These are phyloP conservation scores for Halcyon leucocephala DNA, from an alignment of 2,797 vertebrate species.

Conservation along the genomic window DNA sequence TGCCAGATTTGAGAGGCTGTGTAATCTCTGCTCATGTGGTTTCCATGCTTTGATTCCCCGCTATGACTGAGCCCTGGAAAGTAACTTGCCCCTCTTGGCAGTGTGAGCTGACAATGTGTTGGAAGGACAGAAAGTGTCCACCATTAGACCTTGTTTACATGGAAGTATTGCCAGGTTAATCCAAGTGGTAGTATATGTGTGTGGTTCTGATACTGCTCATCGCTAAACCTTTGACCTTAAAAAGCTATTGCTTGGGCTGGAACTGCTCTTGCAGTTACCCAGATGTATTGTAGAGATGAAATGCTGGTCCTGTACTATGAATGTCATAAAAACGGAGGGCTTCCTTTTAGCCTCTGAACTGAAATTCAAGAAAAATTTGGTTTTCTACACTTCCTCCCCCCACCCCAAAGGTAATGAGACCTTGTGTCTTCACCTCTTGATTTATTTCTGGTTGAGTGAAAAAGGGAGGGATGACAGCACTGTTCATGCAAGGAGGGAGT, in stretches of 20 bases:
- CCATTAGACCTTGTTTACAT: not conserved
- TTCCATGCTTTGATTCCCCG: not conserved
- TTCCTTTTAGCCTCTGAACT: not conserved
- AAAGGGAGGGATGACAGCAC: not conserved
- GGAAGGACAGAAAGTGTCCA: not conserved
- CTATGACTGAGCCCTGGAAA: not conserved
- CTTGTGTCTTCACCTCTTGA: not conserved
- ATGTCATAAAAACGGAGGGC: not conserved
- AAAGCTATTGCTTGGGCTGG: not conserved
- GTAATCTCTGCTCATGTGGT: not conserved
- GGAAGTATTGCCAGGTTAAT: not conserved
- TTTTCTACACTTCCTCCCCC: not conserved
- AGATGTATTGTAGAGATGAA: not conserved
- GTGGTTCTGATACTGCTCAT: not conserved
- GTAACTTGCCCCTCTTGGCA: accelerated
- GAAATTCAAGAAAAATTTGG: not conserved
- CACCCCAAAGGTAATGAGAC: not conserved
- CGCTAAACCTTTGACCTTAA: not conserved
- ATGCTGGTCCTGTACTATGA: not conserved
- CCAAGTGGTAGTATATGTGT: not conserved
- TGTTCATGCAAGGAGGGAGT: not conserved
- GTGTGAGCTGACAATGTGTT: not conserved
- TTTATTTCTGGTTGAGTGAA: not conserved
- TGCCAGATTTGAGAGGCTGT: constrained; percentile 1
- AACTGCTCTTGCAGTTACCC: not conserved